Evolutionary conservation across 2,113 vertebrate genomes (phyloP), one percentile per base, ranked within the genome.

Genomic region (Uria aalge): DNA sequence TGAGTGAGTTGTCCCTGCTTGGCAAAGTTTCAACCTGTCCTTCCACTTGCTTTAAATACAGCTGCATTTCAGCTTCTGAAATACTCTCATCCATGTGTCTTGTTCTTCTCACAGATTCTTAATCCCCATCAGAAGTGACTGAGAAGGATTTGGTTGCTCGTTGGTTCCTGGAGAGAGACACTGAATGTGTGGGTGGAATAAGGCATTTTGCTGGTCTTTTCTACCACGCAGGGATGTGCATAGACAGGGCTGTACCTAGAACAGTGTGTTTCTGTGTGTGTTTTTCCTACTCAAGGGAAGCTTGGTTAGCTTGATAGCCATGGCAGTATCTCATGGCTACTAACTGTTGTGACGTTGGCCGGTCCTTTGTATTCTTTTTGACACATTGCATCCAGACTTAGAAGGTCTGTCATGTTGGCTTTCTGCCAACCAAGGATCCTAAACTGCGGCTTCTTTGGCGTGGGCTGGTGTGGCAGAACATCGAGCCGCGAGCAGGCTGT

Each of bases 371-470:
- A 19, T 57, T 87, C 50, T 56, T 91, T 59, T 68, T 60, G 45
- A 45, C 55, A 55, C 16, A 7, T 32, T 91, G 53, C 57, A 34
- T 32, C 32, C 83, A 94, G 75, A 53, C 21, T 19, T 66, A 17
- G 30, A 23, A 71, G 41, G 32, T 79, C 40, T 69, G 57, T 85
- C 2, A 1, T 34, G 16, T 27, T 93, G 50, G 55, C 83, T 88
- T 84, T 94, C 52, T 81, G 60, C 73, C 69, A 55, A 0, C 27
- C 22, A 15, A 30, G 55, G 40, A 38, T 91, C 59, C 55, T 59
- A 27, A 66, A 36, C 30, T 38, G 23, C 41, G 40, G 6, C 23
- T 77, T 45, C n/a, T 67, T 45, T 3, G 7, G 14, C 0, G 0
- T 73, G 69, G 14, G 36, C 19, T 84, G 40, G 6, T 38, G 7